Evolutionary conservation across 2,113 vertebrate genomes (phyloP).

Genomic region (Amblyornis subalaris): DNA sequence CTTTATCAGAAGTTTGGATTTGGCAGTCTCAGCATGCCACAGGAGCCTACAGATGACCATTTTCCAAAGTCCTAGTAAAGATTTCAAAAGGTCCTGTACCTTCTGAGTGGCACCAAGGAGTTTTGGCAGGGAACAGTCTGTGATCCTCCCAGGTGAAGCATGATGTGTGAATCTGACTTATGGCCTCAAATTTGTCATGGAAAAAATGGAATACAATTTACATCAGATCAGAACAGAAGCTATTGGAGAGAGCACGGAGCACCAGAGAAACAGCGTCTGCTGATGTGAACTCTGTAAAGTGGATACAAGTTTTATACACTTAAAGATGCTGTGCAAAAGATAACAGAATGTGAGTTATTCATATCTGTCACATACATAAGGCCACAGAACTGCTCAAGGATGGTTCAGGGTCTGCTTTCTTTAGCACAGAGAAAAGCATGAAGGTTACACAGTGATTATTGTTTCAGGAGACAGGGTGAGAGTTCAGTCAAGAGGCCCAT

Average conservation of each 20-base stretch:
- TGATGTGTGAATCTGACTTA: neutral
- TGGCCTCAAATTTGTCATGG: neutral
- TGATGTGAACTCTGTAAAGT: neutral
- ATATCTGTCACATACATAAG: neutral
- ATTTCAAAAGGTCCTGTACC: neutral
- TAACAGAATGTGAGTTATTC: neutral
- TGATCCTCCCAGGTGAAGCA: neutral
- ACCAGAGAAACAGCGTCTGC: neutral
- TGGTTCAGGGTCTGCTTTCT: neutral
- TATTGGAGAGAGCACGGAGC: neutral
- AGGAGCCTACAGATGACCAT: neutral
- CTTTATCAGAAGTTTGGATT: neutral
- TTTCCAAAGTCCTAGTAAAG: neutral
- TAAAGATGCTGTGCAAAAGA: neutral
- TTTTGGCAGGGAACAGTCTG: neutral
- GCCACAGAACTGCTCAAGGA: neutral
- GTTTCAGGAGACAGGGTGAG: neutral
- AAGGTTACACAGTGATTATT: neutral
- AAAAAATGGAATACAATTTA: neutral
- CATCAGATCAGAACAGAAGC: neutral
- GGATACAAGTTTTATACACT: neutral
- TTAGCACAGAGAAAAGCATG: neutral
- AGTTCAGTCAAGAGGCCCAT: neutral
- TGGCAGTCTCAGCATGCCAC: neutral
- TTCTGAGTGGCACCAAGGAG: neutral